These are phyloP conservation scores for Latrodectus geometricus DNA, from an alignment of 1,140 invertebrate genomes.

Conservation along the genomic window DNA sequence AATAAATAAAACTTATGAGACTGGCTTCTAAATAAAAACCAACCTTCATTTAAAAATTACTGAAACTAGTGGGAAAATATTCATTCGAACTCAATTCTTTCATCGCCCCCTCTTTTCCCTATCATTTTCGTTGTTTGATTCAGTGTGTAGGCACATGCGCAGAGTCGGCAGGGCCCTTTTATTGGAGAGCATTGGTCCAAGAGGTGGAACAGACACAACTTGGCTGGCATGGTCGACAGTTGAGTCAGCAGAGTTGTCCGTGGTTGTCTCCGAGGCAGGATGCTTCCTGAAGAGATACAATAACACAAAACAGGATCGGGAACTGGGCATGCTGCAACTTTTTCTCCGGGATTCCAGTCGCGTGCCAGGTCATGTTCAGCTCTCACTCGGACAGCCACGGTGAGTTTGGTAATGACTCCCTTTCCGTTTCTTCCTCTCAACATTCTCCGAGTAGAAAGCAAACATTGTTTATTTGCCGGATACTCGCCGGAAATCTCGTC, in stretches of 20 bases:
- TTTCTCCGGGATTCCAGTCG: background rate
- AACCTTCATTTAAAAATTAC: no score
- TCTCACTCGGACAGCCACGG: constrained; percentile 7
- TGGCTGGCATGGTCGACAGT: constrained; percentile 34
- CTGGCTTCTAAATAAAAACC: no score
- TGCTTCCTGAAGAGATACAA: background rate
- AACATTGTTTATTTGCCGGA: no score
- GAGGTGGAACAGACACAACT: constrained; percentile 31
- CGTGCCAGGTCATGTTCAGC: constrained; percentile 9
- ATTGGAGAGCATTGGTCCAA: constrained; percentile 29
- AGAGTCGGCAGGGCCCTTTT: constrained; percentile 7
- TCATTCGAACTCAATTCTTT: background rate
- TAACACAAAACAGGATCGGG: background rate
- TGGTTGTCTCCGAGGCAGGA: background rate
- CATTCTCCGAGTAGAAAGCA: no score
- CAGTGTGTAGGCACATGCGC: constrained; percentile 28
- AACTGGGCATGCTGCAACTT: constrained; percentile 3
- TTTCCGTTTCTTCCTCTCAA: background rate
- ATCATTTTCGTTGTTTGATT: background rate
- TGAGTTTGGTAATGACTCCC: background rate
- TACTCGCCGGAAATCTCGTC: no score
- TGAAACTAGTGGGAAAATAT: background rate
- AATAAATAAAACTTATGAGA: no score
- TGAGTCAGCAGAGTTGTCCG: background rate
- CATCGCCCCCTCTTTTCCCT: constrained; percentile 5